phyloP scores from a whole-genome alignment of 64 coral and sea anemone genomes.

The Pachyseris speciosa region DNA sequence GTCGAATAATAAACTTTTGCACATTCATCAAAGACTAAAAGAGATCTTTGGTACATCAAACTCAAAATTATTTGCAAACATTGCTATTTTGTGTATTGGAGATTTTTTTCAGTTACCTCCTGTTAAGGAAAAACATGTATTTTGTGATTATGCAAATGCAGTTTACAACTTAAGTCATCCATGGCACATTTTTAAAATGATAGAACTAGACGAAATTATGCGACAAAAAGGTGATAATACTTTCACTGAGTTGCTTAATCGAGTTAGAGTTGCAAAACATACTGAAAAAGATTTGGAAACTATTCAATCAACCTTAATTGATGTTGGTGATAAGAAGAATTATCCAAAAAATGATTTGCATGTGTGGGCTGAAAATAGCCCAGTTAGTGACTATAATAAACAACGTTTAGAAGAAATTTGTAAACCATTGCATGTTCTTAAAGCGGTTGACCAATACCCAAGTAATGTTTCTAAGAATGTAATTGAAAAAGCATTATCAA shows the following conservation, averaged over 20 bases:
- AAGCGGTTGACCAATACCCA: conserved; percentile 57
- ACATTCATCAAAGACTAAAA: too few relatives aligned
- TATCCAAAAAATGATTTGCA: conserved; percentile 5
- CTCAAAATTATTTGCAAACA: conserved; percentile 57
- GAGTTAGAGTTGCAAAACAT: conserved; percentile 41
- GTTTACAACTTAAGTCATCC: conserved; percentile 53
- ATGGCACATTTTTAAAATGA: conserved; percentile 61
- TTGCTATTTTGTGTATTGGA: conserved; percentile 37
- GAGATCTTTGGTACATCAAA: too few relatives aligned
- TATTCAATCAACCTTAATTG: neutral
- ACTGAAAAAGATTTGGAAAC: neutral
- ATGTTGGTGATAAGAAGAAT: neutral
- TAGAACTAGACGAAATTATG: conserved; percentile 55
- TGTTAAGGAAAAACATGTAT: conserved; percentile 1
- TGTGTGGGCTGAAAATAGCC: conserved; percentile 24
- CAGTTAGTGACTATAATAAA: conserved; percentile 46
- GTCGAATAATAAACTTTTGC: too few relatives aligned
- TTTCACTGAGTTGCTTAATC: conserved; percentile 65
- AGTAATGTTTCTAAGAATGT: conserved; percentile 27
- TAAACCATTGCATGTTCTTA: neutral
- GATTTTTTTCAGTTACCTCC: conserved; percentile 53
- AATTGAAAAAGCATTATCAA: conserved; percentile 46
- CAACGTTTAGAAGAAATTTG: conserved; percentile 24
- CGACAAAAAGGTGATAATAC: conserved; percentile 60
- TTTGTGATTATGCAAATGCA: conserved; percentile 47